Conservation (phyloP, 2,113 vertebrate species). For the Ornithorhynchus anatinus region DNA sequence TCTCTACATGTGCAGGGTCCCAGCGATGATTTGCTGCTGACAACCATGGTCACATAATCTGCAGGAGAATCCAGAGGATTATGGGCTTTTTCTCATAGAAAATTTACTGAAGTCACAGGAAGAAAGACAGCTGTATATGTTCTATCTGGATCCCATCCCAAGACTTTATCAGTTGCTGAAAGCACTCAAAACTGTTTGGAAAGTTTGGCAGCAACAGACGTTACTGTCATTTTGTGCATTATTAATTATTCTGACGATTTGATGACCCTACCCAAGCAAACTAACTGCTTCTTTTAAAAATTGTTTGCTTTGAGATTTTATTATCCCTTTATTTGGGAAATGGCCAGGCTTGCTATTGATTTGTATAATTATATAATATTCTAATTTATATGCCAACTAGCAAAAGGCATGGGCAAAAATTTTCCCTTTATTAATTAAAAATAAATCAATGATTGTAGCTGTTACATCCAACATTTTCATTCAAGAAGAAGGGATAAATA, state of each 20-base stretch:
- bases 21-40: not conserved
- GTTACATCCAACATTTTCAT: not conserved
- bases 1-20: too few species aligned
- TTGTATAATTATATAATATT: conserved; percentile 22
- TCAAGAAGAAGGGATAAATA: not conserved
- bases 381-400: conserved; percentile 7
- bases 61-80: not conserved
- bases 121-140: not conserved
- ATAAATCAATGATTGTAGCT: not conserved
- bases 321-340: not conserved
- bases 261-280: not conserved
- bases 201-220: not conserved
- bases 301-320: not conserved
- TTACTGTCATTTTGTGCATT: not conserved
- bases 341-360: not conserved
- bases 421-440: not conserved
- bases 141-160: not conserved
- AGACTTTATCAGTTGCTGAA: not conserved
- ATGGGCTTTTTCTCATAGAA: not conserved
- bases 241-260: not conserved
- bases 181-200: not conserved
- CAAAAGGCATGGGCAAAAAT: not conserved
- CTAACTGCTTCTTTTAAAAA: not conserved
- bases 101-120: not conserved
- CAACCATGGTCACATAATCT: not conserved